Conservation (phyloP, 2,797 vertebrate genomes). For the Cossypha heuglini region DNA sequence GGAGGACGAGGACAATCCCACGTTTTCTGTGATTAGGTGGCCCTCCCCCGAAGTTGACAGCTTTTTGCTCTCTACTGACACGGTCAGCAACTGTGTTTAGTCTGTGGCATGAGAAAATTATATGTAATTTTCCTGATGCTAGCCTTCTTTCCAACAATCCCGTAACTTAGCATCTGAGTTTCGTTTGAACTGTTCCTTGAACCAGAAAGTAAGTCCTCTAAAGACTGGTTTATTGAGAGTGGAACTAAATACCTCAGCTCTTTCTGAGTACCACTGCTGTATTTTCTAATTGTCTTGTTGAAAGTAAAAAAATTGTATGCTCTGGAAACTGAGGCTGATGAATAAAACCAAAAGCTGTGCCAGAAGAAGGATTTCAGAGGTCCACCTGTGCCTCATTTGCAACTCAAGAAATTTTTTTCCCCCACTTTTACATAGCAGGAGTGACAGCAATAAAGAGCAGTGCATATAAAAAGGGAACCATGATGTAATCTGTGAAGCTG, state of each 20-base stretch:
- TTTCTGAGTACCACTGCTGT: constrained; percentile 18
- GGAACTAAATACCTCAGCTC: constrained; percentile 4
- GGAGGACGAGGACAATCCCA: constrained; percentile 9
- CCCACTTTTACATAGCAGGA: constrained; percentile 11
- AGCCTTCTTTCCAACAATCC: constrained; percentile 20
- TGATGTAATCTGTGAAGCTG: background rate
- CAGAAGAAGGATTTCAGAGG: constrained; percentile 51
- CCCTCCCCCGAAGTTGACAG: background rate
- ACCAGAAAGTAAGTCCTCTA: background rate
- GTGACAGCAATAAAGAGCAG: background rate
- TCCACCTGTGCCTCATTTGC: constrained; percentile 56
- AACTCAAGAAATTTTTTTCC: constrained; percentile 48
- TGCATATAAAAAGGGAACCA: background rate
- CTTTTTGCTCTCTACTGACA: background rate
- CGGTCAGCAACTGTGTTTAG: background rate
- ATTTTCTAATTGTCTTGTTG: constrained; percentile 50
- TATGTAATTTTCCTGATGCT: constrained; percentile 26
- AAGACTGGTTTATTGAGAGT: background rate
- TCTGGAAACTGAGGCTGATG: background rate
- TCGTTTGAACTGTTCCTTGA: constrained; percentile 4
- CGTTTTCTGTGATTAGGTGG: constrained; percentile 16
- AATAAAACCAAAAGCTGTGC: constrained; percentile 66
- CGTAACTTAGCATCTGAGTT: background rate
- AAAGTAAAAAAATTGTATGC: background rate
- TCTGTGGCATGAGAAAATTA: background rate